Conservation (phyloP, 2,797 vertebrate species). For the Tinamus major region DNA sequence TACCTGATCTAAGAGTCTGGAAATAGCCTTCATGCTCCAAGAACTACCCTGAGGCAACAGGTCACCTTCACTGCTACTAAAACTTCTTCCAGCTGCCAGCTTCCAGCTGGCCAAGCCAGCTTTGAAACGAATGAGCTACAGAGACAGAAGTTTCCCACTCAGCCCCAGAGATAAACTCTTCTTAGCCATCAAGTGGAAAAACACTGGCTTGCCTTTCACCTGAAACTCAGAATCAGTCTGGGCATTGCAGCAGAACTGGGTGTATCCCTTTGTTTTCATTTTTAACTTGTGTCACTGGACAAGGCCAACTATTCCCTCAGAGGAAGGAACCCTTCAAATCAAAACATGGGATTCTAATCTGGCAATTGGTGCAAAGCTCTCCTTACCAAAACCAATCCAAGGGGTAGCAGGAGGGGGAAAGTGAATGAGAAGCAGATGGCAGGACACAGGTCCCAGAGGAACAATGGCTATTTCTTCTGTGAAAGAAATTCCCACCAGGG, state of each 20-base stretch:
- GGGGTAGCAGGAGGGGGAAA: not conserved
- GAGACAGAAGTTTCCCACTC: not conserved
- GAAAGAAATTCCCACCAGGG: slow-evolving; percentile 44
- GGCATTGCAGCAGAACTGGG: slow-evolving; percentile 29
- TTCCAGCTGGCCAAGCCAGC: not conserved
- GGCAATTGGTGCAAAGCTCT: slow-evolving; percentile 15
- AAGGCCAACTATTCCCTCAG: slow-evolving; percentile 37
- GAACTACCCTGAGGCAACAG: slow-evolving; percentile 4
- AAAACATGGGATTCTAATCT: slow-evolving; percentile 52
- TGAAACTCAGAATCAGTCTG: slow-evolving; percentile 1
- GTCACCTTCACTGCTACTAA: not conserved
- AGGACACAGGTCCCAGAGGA: slow-evolving; percentile 15
- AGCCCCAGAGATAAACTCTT: not conserved
- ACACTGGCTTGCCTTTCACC: slow-evolving; percentile 35
- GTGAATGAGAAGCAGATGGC: slow-evolving; percentile 64
- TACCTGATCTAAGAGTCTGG: not conserved
- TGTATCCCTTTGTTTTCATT: slow-evolving; percentile 51
- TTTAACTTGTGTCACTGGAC: slow-evolving; percentile 17
- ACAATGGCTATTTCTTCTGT: slow-evolving; percentile 56
- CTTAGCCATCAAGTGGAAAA: slow-evolving; percentile 29
- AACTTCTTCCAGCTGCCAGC: not conserved
- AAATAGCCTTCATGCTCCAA: slow-evolving; percentile 27
- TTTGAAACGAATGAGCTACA: slow-evolving; percentile 5
- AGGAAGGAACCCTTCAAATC: slow-evolving; percentile 31
- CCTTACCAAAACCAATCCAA: slow-evolving; percentile 44